Base-by-base conservation (phyloP, 2,888 invertebrate species). In the Agrochola circellaris region DNA sequence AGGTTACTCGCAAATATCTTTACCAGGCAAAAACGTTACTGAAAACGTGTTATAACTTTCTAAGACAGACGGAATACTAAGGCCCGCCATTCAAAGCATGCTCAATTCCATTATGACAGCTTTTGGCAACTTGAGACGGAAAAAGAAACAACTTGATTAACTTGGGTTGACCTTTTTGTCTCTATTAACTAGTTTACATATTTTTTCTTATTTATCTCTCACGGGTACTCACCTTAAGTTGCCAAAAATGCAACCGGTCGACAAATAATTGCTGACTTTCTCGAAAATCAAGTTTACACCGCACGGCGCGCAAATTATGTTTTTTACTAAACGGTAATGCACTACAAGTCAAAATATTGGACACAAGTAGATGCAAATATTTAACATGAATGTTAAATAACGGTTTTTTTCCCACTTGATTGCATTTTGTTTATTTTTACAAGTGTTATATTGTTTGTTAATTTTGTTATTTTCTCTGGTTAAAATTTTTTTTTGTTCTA, bases 321-420 rank as follows among this genome's bases (percentile, higher is more conserved):
- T 80, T 78, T 79, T 80, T 66, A 38, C 23, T 34, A 3, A 7
- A 51, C 34, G 8, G 1, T 20, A 66, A 26, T 66, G 45, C 66
- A 73, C 61, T 56, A 5, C 6, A 58, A 26, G 48, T 42, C n/a
- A 34, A 69, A 60, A 38, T 66, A 69, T 48, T 60, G 64, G 8
- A n/a, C 4, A n/a, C 4, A n/a, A 38, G 9, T 42, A 20, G 8
- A 0, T 45, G 4, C 9, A n/a, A 20, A 38, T 64, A 51, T 48
- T 20, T 13, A 26, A 26, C 7, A 45, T 64, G 17, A 17, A n/a
- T n/a, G 2, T 0, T 38, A 64, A n/a, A 15, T 5, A 38, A 17
- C 0, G 38, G 9, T 8, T 8, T 38, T 42, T 64, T 64, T n/a
- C 15, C 3, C 15, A 45, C 13, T 45, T 45, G 45, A 45, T 45